A percentile compares a stretch with the other conserved stretches of the same genome.
phyloP scores from a whole-genome alignment of 2,888 invertebrate genomes.

The Capitulum mitella region DNA sequence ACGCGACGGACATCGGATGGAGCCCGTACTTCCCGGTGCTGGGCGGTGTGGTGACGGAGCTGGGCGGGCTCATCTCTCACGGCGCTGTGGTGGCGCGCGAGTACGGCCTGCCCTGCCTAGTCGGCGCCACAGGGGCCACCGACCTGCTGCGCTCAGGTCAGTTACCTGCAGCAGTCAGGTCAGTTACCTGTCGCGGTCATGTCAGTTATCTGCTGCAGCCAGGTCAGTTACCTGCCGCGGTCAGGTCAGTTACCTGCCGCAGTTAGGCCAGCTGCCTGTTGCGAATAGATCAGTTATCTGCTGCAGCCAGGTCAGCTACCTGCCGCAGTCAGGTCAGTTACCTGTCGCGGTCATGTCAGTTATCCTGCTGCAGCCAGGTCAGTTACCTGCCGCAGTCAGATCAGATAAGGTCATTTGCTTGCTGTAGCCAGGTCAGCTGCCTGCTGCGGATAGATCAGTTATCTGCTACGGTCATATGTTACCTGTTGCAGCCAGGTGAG shows the following conservation, averaged over 20 bases:
- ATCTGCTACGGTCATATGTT: too few species aligned
- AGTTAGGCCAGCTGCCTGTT: too few species aligned
- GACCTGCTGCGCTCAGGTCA: slow-evolving; percentile 31
- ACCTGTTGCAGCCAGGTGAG: too few species aligned
- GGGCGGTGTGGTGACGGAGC: slow-evolving; percentile 68
- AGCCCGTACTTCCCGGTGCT: slow-evolving; percentile 74
- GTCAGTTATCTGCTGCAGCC: slow-evolving; percentile 49
- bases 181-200: neutral
- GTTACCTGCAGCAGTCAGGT: slow-evolving; percentile 49
- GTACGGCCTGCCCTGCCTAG: slow-evolving; percentile 72
- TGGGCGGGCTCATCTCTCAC: slow-evolving; percentile 74
- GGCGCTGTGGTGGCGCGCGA: slow-evolving; percentile 77
- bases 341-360: too few species aligned
- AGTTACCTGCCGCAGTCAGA: too few species aligned
- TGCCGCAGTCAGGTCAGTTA: too few species aligned
- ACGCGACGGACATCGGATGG: slow-evolving; percentile 75
- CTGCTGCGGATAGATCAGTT: too few species aligned
- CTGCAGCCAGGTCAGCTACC: too few species aligned
- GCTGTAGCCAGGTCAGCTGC: too few species aligned
- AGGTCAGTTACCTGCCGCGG: slow-evolving; percentile 36
- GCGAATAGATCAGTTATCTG: too few species aligned
- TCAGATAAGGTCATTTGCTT: too few species aligned
- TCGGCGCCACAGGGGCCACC: slow-evolving; percentile 64
- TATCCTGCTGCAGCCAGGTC: too few species aligned
- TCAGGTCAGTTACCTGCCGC: neutral